Evolutionary conservation across 1,140 invertebrate genomes (phyloP).

Genomic region (Aphelinus certus): DNA sequence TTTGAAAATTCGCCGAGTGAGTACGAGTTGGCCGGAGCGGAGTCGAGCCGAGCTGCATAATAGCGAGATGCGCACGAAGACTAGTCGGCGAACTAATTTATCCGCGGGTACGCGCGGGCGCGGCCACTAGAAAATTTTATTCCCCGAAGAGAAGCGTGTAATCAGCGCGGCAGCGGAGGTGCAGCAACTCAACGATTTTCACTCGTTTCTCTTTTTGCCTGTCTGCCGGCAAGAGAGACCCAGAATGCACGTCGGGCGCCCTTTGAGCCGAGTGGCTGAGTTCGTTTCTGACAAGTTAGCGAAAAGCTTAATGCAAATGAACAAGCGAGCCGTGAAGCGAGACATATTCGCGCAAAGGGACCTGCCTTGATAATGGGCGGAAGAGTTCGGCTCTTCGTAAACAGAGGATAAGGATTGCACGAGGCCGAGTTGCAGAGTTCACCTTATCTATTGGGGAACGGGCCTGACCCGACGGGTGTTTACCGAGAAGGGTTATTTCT

Average conservation of each 20-base stretch:
- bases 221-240: no score
- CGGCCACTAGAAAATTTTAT: constrained; percentile 47
- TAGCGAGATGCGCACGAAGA: not conserved
- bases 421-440: no score
- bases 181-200: not conserved
- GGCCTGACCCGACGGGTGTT: no score
- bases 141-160: constrained; percentile 47
- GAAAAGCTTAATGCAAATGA: constrained; percentile 18
- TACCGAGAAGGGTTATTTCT: no score
- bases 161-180: constrained; percentile 46
- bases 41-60: no score
- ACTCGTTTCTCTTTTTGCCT: not conserved
- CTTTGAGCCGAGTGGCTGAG: constrained; percentile 4
- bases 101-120: constrained; percentile 38
- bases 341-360: no score
- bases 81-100: constrained; percentile 55
- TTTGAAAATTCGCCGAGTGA: no score
- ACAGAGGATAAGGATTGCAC: no score
- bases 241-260: not conserved
- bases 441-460: no score
- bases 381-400: no score
- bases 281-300: constrained; percentile 31
- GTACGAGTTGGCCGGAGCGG: no score
- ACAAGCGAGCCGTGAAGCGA: not conserved
- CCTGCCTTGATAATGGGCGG: no score